Evolutionary conservation across 2,113 vertebrate species (phyloP).

Genomic region (Chlamydotis undulata): DNA sequence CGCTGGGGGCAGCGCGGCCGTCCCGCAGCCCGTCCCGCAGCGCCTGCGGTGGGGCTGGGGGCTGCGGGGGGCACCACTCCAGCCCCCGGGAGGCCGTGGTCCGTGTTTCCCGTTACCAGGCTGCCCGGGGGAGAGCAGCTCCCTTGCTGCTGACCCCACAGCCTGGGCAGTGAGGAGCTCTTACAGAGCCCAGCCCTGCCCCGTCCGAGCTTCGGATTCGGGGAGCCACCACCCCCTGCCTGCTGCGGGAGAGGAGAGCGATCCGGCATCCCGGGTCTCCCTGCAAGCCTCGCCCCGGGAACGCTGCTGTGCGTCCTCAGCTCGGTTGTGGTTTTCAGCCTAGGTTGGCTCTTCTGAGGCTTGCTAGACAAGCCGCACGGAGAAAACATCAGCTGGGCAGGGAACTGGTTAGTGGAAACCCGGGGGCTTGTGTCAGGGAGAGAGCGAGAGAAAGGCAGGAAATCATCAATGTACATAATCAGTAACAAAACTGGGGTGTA

Average conservation of each 20-base stretch:
- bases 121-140: neutral
- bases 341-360: neutral
- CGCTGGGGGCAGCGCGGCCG: too few species aligned
- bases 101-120: neutral
- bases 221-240: neutral
- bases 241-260: neutral
- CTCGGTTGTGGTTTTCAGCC: neutral
- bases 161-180: too few species aligned
- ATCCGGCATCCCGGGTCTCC: neutral
- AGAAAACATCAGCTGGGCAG: neutral
- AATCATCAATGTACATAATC: neutral
- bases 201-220: neutral
- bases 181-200: neutral
- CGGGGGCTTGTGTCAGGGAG: neutral
- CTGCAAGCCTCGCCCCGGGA: neutral
- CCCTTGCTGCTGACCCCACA: neutral
- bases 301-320: neutral
- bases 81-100: neutral
- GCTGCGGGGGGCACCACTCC: too few species aligned
- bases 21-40: neutral
- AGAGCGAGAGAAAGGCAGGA: neutral
- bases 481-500: neutral
- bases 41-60: neutral
- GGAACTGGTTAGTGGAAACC: neutral
- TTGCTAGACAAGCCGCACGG: neutral